These are phyloP conservation scores for Nyctalus aviator DNA, from an alignment of 2,797 vertebrate genomes.

Conservation along the genomic window DNA sequence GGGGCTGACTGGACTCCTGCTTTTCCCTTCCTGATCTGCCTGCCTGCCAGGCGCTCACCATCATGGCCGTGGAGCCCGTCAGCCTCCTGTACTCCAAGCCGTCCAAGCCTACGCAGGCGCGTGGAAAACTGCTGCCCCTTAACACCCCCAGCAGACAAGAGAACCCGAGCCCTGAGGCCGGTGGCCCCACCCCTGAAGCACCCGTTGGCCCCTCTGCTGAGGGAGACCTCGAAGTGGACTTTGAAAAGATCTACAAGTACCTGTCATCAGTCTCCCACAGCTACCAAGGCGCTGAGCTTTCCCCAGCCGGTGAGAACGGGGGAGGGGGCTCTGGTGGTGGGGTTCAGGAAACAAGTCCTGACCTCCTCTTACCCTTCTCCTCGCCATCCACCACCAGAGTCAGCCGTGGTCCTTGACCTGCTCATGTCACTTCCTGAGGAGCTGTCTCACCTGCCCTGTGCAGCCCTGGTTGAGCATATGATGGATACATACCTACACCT, in stretches of 20 bases:
- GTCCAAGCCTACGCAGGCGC: constrained; percentile 67
- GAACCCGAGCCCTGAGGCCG: neutral
- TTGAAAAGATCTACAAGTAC: constrained; percentile 86
- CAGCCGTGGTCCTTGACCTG: constrained; percentile 83
- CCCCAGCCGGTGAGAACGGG: constrained; percentile 77
- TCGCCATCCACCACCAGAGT: constrained; percentile 71
- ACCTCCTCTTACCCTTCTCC: neutral
- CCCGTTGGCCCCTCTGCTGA: neutral
- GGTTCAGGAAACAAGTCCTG: fast-evolving
- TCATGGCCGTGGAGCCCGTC: constrained; percentile 82
- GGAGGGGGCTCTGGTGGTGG: neutral
- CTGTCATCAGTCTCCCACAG: constrained; percentile 76
- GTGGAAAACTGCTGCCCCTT: neutral
- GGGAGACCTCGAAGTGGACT: constrained; percentile 76
- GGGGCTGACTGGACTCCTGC: neutral
- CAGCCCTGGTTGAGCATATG: constrained; percentile 69
- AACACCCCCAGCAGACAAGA: neutral
- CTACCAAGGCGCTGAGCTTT: constrained; percentile 78
- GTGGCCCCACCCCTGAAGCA: neutral
- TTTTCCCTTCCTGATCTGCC: neutral
- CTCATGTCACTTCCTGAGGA: constrained; percentile 82
- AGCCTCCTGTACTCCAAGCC: constrained; percentile 83
- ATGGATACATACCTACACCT: constrained; percentile 65
- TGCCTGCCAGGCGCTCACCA: constrained; percentile 80
- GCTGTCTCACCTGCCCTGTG: constrained; percentile 74